Conservation (phyloP, 2,888 invertebrate genomes). For the Orchesella flavescens region DNA sequence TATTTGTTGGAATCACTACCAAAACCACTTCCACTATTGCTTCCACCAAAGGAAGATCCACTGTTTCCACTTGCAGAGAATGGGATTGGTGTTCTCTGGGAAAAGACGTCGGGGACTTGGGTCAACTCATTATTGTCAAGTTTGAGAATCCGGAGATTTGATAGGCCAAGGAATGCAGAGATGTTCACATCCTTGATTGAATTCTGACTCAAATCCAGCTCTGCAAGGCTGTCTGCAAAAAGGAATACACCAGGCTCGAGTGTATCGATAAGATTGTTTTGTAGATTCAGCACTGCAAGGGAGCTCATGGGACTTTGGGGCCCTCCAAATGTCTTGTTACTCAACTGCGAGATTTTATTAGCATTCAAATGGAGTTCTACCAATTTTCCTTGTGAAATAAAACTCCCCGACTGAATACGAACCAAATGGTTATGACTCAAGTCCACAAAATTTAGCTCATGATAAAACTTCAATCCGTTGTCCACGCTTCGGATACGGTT, state of each 20-base stretch:
- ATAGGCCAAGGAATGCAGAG: conserved; percentile 84
- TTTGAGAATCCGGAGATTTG: conserved; percentile 85
- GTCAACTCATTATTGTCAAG: conserved; percentile 89
- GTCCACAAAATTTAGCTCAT: conserved; percentile 88
- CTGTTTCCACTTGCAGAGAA: conserved; percentile 8
- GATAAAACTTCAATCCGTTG: conserved; percentile 88
- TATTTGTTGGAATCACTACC: conserved; percentile 31
- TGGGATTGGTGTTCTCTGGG: conserved; percentile 60
- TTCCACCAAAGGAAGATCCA: conserved; percentile 13
- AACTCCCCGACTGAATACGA: conserved; percentile 86
- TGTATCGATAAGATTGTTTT: conserved; percentile 85
- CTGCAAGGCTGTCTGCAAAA: conserved; percentile 84
- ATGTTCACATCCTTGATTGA: conserved; percentile 87
- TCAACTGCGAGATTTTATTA: conserved; percentile 87
- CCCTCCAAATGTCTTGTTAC: conserved; percentile 86
- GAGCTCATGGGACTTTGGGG: conserved; percentile 77
- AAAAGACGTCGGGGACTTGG: conserved; percentile 78
- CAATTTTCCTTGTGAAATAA: conserved; percentile 85
- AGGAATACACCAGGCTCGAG: conserved; percentile 84
- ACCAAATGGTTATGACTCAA: conserved; percentile 88
- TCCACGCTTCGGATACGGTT: conserved; percentile 92
- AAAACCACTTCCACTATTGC: conserved; percentile 78
- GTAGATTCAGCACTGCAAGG: conserved; percentile 85
- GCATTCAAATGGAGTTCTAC: conserved; percentile 88
- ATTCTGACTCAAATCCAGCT: conserved; percentile 89